Conservation (phyloP, 92 coral and sea anemone genomes). For the Paramuricea clavata region DNA sequence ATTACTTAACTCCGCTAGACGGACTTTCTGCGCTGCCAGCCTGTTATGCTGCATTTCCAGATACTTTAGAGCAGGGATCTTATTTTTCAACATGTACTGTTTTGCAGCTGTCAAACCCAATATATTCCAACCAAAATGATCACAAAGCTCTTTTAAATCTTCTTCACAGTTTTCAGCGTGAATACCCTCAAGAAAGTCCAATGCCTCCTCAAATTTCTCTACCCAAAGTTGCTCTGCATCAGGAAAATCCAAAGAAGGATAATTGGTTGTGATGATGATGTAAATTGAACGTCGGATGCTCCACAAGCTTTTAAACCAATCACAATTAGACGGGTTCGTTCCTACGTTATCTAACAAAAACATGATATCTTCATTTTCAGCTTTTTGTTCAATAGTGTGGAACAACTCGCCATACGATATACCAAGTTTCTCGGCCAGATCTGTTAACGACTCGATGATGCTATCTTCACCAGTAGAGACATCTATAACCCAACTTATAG, state of each 20-base stretch:
- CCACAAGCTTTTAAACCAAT: constrained; percentile 28
- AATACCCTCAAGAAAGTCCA: background rate
- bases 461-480: background rate
- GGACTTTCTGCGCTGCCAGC: constrained; percentile 1
- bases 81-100: background rate
- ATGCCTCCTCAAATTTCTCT: constrained; percentile 1
- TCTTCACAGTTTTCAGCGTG: background rate
- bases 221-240: background rate
- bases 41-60: constrained; percentile 10
- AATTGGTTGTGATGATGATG: constrained; percentile 24
- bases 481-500: constrained; percentile 35
- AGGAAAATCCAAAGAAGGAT: background rate
- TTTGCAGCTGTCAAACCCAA: constrained; percentile 20
- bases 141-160: constrained; percentile 17
- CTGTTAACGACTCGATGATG: background rate
- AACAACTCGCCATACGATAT: constrained; percentile 12
- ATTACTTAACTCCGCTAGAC: background rate
- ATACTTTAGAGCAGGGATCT: background rate
- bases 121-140: constrained; percentile 30
- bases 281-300: constrained; percentile 2
- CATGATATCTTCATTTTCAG: constrained; percentile 4
- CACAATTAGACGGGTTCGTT: background rate
- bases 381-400: background rate
- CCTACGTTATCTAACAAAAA: constrained; percentile 29
- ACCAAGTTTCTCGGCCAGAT: constrained; percentile 14